A percentile compares a stretch with the other conserved stretches of the same genome.
Evolutionary conservation across 2,888 invertebrate species (phyloP).

Genomic region (Tridacna gigas): DNA sequence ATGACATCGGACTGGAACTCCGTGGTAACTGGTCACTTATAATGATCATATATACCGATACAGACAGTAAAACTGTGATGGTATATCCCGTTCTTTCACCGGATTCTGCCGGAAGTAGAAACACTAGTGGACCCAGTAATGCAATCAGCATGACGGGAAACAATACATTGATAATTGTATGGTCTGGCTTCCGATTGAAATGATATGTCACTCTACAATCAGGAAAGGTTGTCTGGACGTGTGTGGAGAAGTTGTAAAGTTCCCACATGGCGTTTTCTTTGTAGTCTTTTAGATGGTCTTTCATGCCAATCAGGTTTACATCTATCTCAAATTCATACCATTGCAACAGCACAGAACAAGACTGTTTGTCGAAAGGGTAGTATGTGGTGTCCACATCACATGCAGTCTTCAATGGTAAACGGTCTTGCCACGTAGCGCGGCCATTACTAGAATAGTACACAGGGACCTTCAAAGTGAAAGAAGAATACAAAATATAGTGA

Average conservation of each 20-base stretch:
- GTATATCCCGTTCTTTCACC: slow-evolving; percentile 2
- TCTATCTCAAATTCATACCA: slow-evolving; percentile 12
- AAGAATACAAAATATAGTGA: no score
- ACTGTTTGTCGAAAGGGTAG: slow-evolving; percentile 32
- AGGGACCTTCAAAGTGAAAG: background rate
- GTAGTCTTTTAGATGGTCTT: background rate
- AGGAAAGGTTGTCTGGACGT: background rate
- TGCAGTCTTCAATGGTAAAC: slow-evolving; percentile 7
- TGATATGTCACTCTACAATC: slow-evolving; percentile 13
- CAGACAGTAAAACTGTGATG: slow-evolving; percentile 6
- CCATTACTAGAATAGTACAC: background rate
- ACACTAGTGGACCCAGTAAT: slow-evolving; percentile 11
- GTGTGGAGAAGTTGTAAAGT: slow-evolving; percentile 11
- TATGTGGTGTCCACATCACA: slow-evolving; percentile 26
- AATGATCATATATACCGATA: slow-evolving; percentile 13
- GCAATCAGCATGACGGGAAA: slow-evolving; percentile 18
- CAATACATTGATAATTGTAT: slow-evolving; percentile 1
- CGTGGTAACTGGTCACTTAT: slow-evolving; percentile 14
- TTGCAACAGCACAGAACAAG: slow-evolving; percentile 1
- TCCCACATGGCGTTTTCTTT: slow-evolving; percentile 7
- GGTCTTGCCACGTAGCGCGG: slow-evolving; percentile 2
- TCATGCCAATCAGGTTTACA: background rate
- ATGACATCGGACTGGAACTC: slow-evolving; percentile 6
- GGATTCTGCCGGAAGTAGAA: slow-evolving; percentile 6
- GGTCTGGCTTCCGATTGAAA: slow-evolving; percentile 16